Evolutionary conservation across 2,113 vertebrate genomes (phyloP), one percentile per base, ranked within the genome.

Genomic region (Stomatorhinus ivindoensis): DNA sequence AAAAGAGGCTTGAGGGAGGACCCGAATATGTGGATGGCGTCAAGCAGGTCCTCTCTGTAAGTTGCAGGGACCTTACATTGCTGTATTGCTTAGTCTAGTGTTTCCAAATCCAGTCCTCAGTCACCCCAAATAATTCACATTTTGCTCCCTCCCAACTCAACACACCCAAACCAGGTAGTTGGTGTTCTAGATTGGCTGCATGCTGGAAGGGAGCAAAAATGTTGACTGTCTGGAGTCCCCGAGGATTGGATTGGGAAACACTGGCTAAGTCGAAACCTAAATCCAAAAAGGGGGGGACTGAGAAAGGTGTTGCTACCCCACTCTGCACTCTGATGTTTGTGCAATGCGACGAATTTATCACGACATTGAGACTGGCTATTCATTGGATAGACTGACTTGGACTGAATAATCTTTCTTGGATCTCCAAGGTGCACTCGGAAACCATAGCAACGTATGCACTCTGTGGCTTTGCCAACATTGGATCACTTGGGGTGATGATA

Each of bases 391-490:
- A 86, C 47, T 13, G 83, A 47, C 83, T 48, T 27, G 46, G 24
- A 47, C 21, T 80, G 47, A 80, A 88, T 39, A 6, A 83, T 92
- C 46, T 92, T 80, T 61, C 94, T 87, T 44, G 91, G 92, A 93
- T 90, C 85, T 58, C 83, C 92, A 98, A 31, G 97, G 92, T 97
- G 89, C 97, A 96, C 84, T 98, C 97, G 27, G 97, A 98, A 96
- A 95, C 93, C 42, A 97, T 98, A 44, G 97, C 96, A 86, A 98
- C 97, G 0, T 98, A 98, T 0, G 97, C 97, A 73, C 95, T 98
- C 85, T 98, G 97, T 94, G 97, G 97, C 50, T 98, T 98, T 94
- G 95, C 97, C 93, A 98, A 97, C 92, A 91, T 98, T 0, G 93
- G 95, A 44, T 97, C 97, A 7, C 90, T 99, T 84, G 97, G 97